Evolutionary conservation across 2,113 vertebrate genomes (phyloP).

Genomic region (Mormyrus iriodes): DNA sequence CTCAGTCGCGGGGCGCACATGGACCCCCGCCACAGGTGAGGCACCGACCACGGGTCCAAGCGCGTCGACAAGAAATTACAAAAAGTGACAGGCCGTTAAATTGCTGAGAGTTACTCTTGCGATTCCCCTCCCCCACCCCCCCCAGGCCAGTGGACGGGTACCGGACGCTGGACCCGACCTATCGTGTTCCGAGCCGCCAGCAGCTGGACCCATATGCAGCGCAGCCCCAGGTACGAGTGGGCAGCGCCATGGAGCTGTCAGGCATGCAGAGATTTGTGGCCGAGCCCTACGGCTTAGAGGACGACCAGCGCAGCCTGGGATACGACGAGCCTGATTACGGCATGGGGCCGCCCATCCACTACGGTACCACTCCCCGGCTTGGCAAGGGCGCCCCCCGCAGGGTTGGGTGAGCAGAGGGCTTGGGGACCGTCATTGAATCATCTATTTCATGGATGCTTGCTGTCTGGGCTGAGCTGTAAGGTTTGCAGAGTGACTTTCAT

Average conservation of each 20-base stretch:
- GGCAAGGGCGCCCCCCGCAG: conserved; percentile 70
- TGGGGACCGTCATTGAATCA: background rate
- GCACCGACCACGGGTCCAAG: background rate
- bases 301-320: conserved; percentile 87
- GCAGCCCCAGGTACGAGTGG: conserved; percentile 85
- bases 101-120: background rate
- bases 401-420: conserved; percentile 63
- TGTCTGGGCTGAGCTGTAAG: background rate
- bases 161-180: conserved; percentile 69
- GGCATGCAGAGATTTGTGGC: conserved; percentile 73
- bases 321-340: conserved; percentile 86
- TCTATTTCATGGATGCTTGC: background rate
- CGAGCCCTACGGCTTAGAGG: conserved; percentile 82
- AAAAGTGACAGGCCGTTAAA: no score
- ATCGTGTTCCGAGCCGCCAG: conserved; percentile 78
- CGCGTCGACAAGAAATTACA: background rate
- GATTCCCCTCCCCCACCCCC: background rate
- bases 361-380: conserved; percentile 73
- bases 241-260: conserved; percentile 79
- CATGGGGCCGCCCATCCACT: conserved; percentile 72
- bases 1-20: conserved; percentile 76
- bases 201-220: conserved; percentile 82
- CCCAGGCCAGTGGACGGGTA: conserved; percentile 55
- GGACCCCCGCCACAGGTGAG: conserved; percentile 78
- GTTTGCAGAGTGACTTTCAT: background rate